Evolutionary conservation across 2,888 invertebrate species (phyloP), one percentile per base, ranked within the genome.

Genomic region (Drosophila ezoana): DNA sequence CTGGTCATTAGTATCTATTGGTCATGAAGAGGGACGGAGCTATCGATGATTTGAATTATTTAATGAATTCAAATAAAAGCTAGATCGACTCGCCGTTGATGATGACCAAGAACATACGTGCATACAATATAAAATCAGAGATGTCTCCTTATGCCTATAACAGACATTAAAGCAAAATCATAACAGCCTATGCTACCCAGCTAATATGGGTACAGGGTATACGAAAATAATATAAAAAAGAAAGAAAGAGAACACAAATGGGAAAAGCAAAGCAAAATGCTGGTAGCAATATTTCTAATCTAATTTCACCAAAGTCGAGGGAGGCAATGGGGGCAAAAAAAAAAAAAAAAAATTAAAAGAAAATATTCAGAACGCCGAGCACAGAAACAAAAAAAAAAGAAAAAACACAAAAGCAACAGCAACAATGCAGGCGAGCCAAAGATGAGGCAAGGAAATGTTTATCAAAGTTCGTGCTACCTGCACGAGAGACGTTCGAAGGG

Each of bases 201-300:
- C 37, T 37, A 10, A 20, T 51, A 51, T 11, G 11, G 14, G 32
- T 16, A 13, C 9, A 52, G 52, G 40, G 52, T 52, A 52, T 40
- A 64, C 62, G 38, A 72, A 51, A 56, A 41, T 40, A 64, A 47
- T 54, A 13, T 16, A 20, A 38, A 40, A 16, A 40, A 16, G 57
- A n/a, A 54, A 33, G 48, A 37, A 59, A 72, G 28, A 43, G 20
- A 72, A 56, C 52, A 68, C 45, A 81, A 79, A 76, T 72, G 73
- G 69, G 60, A 72, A 75, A 76, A 65, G 71, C 65, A 72, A 76
- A 71, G 68, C 76, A 72, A 82, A 83, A 86, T 87, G 89, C 88
- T 89, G 77, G 79, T 76, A 89, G 88, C 89, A 76, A 85, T 89
- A 88, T 89, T 90, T 86, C 79, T 89, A 89, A 89, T 90, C 90